These are phyloP conservation scores for Drosophila sordidapex DNA, from an alignment of 2,888 invertebrate species.

Conservation along the genomic window DNA sequence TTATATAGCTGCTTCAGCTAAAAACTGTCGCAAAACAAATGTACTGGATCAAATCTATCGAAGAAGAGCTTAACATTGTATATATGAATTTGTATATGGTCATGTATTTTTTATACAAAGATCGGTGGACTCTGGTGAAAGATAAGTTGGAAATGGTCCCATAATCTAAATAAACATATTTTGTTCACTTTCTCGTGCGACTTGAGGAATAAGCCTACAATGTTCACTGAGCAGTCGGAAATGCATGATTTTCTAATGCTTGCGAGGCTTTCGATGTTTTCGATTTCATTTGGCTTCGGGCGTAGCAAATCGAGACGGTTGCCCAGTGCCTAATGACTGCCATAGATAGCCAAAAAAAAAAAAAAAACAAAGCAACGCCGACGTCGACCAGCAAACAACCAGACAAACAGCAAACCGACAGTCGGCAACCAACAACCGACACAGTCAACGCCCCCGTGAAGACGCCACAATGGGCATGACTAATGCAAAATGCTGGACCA, in stretches of 20 bases:
- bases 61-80: not conserved
- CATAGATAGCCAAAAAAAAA: constrained; percentile 53
- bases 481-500: constrained; percentile 71
- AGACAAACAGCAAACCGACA: constrained; percentile 28
- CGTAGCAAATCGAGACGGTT: constrained; percentile 54
- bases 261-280: constrained; percentile 40
- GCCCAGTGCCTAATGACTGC: constrained; percentile 67
- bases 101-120: not conserved
- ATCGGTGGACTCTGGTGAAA: not conserved
- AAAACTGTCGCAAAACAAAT: not conserved
- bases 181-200: not conserved
- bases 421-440: constrained; percentile 21
- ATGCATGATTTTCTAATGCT: constrained; percentile 27
- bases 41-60: not conserved
- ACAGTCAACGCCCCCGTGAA: constrained; percentile 69
- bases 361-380: constrained; percentile 40
- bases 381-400: constrained; percentile 19
- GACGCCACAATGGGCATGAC: constrained; percentile 68
- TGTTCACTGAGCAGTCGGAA: not conserved
- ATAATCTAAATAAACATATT: not conserved
- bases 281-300: constrained; percentile 51
- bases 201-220: not conserved
- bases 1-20: not conserved
- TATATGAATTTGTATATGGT: not conserved
- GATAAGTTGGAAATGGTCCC: not conserved